Conservation (phyloP, 2,888 invertebrate genomes). For the Trissolcus japonicus region DNA sequence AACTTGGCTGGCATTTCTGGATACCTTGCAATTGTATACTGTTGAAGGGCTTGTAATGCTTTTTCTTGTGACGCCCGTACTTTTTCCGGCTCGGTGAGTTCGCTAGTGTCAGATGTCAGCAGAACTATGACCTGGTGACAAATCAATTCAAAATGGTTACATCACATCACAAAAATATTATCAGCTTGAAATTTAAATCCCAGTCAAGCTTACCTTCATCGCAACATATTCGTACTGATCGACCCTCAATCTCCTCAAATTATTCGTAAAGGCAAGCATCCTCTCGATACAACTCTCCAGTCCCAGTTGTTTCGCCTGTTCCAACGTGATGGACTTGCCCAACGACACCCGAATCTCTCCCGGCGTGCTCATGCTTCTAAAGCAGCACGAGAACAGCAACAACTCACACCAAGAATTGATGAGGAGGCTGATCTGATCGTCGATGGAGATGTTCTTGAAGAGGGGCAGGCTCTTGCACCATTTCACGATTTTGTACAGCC, state of each 20-base stretch:
- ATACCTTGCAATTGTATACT: conserved; percentile 93
- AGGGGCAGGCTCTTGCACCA: conserved; percentile 98
- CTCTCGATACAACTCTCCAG: conserved; percentile 92
- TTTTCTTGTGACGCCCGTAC: conserved; percentile 96
- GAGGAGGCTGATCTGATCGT: conserved; percentile 96
- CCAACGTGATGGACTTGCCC: conserved; percentile 81
- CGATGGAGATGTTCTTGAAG: conserved; percentile 97
- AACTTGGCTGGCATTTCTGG: conserved; percentile 96
- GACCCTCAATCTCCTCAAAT: conserved; percentile 90
- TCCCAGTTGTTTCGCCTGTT: conserved; percentile 85
- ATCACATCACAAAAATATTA: neutral
- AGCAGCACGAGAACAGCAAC: conserved; percentile 93
- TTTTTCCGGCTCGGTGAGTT: conserved; percentile 94
- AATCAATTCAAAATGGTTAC: neutral
- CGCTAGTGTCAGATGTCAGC: conserved; percentile 87
- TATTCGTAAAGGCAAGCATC: conserved; percentile 96
- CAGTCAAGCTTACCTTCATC: conserved; percentile 84
- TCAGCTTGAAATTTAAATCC: neutral
- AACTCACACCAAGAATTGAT: conserved; percentile 99
- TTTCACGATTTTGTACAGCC: conserved; percentile 97
- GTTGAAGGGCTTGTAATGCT: conserved; percentile 92
- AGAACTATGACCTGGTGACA: conserved; percentile 71
- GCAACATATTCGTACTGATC: conserved; percentile 98
- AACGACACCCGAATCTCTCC: conserved; percentile 89
- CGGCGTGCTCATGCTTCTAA: conserved; percentile 93